Conservation (phyloP, 2,797 vertebrate genomes). For the Heterohyrax brucei region DNA sequence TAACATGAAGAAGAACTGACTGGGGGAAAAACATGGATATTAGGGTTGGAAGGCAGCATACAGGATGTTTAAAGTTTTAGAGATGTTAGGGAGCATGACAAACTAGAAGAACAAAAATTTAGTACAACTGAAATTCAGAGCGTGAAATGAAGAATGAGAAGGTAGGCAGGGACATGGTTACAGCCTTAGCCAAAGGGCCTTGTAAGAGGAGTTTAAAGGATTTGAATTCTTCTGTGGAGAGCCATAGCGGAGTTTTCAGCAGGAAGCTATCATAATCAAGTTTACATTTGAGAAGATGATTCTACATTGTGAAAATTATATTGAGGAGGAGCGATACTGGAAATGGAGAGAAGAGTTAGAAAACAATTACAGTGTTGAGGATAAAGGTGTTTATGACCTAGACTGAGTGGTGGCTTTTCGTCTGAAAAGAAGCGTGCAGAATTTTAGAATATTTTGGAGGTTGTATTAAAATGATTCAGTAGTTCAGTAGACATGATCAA, state of each 20-base stretch:
- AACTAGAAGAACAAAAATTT: too few relatives aligned
- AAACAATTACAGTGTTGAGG: neutral
- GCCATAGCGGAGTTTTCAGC: neutral
- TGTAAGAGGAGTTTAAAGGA: neutral
- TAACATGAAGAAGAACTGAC: too few relatives aligned
- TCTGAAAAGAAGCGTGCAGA: neutral
- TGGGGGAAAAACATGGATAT: too few relatives aligned
- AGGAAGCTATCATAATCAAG: neutral
- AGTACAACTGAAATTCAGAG: too few relatives aligned
- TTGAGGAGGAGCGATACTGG: neutral
- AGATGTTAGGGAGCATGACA: too few relatives aligned
- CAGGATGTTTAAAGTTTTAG: too few relatives aligned
- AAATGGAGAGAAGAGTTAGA: neutral
- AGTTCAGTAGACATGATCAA: neutral
- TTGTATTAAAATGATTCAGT: constrained; percentile 49
- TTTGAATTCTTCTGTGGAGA: neutral
- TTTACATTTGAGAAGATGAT: constrained; percentile 15
- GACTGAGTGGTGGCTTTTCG: neutral
- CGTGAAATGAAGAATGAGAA: too few relatives aligned
- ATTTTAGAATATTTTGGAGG: neutral
- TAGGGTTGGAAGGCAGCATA: too few relatives aligned
- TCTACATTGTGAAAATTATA: constrained; percentile 30
- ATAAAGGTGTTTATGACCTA: neutral
- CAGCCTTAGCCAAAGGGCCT: neutral
- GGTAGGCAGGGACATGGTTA: neutral